Conservation (phyloP, 2,888 invertebrate species). For the Timema cristinae region DNA sequence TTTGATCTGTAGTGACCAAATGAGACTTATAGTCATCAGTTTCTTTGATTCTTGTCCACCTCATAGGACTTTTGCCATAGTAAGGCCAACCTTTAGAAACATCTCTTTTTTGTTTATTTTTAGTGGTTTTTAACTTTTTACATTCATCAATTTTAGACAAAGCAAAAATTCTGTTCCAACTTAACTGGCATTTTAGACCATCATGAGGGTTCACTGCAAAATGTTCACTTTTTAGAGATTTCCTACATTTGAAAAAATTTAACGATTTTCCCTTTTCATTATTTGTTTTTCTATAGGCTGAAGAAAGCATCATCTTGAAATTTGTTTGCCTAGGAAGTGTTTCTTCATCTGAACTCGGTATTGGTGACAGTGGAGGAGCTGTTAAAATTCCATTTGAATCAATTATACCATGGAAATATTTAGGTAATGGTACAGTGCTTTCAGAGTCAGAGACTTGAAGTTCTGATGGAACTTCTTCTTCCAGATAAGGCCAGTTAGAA, state of each 20-base stretch:
- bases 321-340: too few relatives aligned
- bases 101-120: constrained; percentile 8
- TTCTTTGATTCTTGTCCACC: neutral
- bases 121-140: constrained; percentile 3
- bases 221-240: too few relatives aligned
- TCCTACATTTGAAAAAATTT: too few relatives aligned
- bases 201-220: too few relatives aligned
- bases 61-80: neutral
- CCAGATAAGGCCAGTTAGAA: constrained; percentile 29
- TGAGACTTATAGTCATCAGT: neutral
- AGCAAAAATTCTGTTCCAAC: constrained; percentile 29
- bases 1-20: neutral
- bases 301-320: too few relatives aligned
- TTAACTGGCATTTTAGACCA: constrained; percentile 23
- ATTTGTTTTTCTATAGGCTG: too few relatives aligned
- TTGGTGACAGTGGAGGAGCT: too few relatives aligned
- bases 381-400: too few relatives aligned
- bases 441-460: constrained; percentile 9
- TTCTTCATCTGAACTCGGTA: too few relatives aligned
- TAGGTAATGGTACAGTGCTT: neutral
- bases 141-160: constrained; percentile 22
- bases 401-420: neutral
- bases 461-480: constrained; percentile 28
- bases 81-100: constrained; percentile 18
- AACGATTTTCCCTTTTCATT: too few relatives aligned